Evolutionary conservation across 2,888 invertebrate genomes (phyloP).

Genomic region (Sabatieria punctata): DNA sequence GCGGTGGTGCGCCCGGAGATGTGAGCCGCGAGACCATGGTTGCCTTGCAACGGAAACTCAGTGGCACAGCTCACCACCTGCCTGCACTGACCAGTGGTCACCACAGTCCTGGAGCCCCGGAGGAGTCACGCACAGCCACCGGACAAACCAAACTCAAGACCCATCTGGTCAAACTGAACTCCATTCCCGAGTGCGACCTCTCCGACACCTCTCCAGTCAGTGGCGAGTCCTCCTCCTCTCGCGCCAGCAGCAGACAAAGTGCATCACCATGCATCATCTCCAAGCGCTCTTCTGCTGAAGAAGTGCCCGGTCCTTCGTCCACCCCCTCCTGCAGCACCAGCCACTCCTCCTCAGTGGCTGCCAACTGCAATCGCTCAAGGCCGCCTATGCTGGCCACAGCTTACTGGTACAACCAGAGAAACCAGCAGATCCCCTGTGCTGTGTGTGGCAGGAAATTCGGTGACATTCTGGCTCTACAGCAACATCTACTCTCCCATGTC

Average conservation of each 20-base stretch:
- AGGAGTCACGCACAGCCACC: not conserved
- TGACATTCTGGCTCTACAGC: not conserved
- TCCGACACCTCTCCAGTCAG: not conserved
- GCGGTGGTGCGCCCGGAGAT: no score
- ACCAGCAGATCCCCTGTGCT: no score
- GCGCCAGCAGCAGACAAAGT: not conserved
- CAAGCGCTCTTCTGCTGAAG: not conserved
- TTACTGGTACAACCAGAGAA: no score
- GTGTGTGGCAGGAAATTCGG: not conserved
- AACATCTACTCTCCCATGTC: slow-evolving; percentile 13
- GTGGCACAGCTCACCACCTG: not conserved
- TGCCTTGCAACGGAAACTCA: slow-evolving; percentile 1
- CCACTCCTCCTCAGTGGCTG: no score
- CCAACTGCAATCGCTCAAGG: no score
- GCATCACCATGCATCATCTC: no score
- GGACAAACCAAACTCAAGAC: slow-evolving; percentile 4
- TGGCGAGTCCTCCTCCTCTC: not conserved
- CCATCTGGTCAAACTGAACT: slow-evolving; percentile 1
- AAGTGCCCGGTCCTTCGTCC: not conserved
- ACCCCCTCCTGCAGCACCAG: not conserved
- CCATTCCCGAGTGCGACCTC: slow-evolving; percentile 1
- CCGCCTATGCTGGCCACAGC: no score
- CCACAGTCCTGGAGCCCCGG: not conserved
- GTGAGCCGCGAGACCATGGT: slow-evolving; percentile 3
- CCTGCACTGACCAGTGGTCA: not conserved